phyloP scores from a whole-genome alignment of 2,797 vertebrate species.

The Poecile montanus region DNA sequence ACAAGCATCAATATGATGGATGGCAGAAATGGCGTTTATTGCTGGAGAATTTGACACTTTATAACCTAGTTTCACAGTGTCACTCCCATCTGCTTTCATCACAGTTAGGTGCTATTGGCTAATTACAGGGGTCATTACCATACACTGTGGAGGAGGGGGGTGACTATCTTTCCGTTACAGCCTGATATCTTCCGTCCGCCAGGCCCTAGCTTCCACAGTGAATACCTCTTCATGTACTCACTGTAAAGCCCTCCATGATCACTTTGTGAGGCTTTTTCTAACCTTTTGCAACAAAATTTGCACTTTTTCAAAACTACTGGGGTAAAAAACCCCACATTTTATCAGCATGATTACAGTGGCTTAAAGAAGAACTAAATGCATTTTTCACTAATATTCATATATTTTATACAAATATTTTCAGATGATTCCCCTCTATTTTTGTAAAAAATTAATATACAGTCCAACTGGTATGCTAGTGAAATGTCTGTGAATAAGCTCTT shows the following conservation, averaged over 20 bases:
- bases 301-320: background rate
- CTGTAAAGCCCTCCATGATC: background rate
- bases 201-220: too few relatives aligned
- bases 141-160: too few relatives aligned
- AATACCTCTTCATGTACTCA: background rate
- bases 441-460: background rate
- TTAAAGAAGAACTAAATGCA: background rate
- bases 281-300: background rate
- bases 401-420: background rate
- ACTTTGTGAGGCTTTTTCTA: background rate
- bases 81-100: too few relatives aligned
- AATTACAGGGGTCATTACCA: too few relatives aligned
- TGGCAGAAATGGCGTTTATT: too few relatives aligned
- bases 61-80: too few relatives aligned
- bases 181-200: too few relatives aligned
- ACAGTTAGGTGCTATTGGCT: too few relatives aligned
- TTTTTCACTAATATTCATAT: background rate
- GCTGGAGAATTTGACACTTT: too few relatives aligned
- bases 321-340: background rate
- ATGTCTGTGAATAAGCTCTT: background rate
- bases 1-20: too few relatives aligned
- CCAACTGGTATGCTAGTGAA: background rate
- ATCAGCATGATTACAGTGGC: background rate
- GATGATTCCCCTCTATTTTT: background rate
- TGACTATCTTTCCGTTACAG: too few relatives aligned